Conservation (phyloP, 2,888 invertebrate genomes). For the Petrolisthes manimaculis region DNA sequence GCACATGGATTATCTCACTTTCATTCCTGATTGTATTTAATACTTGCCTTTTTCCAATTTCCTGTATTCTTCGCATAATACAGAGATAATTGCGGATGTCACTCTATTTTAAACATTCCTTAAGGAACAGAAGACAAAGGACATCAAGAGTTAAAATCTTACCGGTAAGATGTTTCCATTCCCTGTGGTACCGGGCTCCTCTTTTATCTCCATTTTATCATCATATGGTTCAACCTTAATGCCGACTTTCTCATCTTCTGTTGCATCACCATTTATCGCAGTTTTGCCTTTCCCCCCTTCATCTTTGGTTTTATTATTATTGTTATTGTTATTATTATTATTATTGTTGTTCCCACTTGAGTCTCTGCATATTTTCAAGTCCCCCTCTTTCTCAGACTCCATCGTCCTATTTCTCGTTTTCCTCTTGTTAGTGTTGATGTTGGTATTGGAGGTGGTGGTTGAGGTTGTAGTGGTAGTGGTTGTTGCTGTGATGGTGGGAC, state of each 20-base stretch:
- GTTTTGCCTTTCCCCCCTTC: conserved; percentile 42
- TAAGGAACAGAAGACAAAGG: background rate
- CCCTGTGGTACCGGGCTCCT: conserved; percentile 41
- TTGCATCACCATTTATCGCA: conserved; percentile 62
- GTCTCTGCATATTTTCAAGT: conserved; percentile 37
- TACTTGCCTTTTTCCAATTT: no score
- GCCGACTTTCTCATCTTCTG: conserved; percentile 61
- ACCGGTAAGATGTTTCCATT: conserved; percentile 49
- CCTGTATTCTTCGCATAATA: no score
- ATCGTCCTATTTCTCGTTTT: conserved; percentile 48
- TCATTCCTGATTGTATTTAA: no score
- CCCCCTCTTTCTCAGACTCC: conserved; percentile 46
- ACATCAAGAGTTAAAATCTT: conserved; percentile 4
- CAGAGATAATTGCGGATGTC: no score
- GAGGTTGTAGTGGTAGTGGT: conserved; percentile 19
- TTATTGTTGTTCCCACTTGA: conserved; percentile 44
- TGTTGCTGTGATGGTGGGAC: conserved; percentile 10
- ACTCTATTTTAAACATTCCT: no score
- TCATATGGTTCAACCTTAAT: conserved; percentile 59
- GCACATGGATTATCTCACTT: no score
- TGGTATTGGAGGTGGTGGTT: conserved; percentile 28
- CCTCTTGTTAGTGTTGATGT: conserved; percentile 39
- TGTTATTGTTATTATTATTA: conserved; percentile 46
- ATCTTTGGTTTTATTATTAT: conserved; percentile 56
- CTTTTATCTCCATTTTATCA: conserved; percentile 49